phyloP scores from a whole-genome alignment of 1,140 invertebrate species.

The Wasmannia auropunctata region DNA sequence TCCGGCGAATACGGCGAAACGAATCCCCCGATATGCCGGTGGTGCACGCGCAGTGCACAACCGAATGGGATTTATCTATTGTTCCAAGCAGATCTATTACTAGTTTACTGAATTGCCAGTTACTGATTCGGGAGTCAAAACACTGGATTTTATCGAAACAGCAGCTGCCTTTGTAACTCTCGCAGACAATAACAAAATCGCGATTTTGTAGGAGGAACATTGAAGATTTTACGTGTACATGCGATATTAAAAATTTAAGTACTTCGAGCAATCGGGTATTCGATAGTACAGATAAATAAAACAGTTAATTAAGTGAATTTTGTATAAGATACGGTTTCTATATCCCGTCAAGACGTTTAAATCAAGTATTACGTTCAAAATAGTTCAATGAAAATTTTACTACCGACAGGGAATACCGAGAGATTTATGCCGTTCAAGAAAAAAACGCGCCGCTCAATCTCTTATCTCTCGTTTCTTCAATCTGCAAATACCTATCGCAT shows the following conservation, averaged over 20 bases:
- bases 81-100: slow-evolving; percentile 74
- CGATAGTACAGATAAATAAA: neutral
- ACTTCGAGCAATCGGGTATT: neutral
- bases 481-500: neutral
- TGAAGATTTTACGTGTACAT: neutral
- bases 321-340: neutral
- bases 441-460: neutral
- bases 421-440: neutral
- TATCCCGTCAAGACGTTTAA: neutral
- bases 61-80: slow-evolving; percentile 58
- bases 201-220: neutral
- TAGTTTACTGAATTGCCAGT: slow-evolving; percentile 51
- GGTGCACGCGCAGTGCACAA: slow-evolving; percentile 12
- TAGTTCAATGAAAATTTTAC: neutral
- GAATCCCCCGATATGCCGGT: slow-evolving; percentile 34
- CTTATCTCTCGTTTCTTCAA: neutral
- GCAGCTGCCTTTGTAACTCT: neutral
- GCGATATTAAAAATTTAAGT: neutral
- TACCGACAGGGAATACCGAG: too few relatives aligned
- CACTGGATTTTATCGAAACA: neutral
- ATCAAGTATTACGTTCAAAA: neutral
- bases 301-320: neutral
- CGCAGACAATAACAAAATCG: neutral
- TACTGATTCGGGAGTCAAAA: neutral
- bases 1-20: neutral